Percentiles rank a stretch among this genome's conserved stretches.
These are phyloP conservation scores for Malacosoma neustria DNA, from an alignment of 2,888 invertebrate genomes.

Conservation along the genomic window DNA sequence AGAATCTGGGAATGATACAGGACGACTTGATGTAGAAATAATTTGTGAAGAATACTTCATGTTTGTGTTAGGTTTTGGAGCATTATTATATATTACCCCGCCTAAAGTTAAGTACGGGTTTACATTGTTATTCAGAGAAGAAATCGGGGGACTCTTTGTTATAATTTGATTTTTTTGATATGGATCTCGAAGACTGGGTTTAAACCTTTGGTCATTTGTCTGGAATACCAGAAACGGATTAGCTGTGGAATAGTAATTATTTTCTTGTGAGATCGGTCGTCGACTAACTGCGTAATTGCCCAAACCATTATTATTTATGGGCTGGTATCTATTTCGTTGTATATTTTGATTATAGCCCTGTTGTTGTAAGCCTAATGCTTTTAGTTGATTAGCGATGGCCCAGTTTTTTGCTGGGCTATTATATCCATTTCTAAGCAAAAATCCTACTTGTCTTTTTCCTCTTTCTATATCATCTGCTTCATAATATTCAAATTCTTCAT, in stretches of 20 bases:
- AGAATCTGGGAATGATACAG: conserved; percentile 41
- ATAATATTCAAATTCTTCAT: conserved; percentile 47
- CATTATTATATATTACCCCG: conserved; percentile 75
- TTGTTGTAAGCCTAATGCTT: conserved; percentile 39
- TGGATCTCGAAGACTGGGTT: conserved; percentile 50
- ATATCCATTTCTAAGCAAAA: conserved; percentile 48
- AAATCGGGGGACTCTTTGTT: conserved; percentile 73
- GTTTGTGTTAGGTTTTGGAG: conserved; percentile 25
- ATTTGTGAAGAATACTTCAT: conserved; percentile 28
- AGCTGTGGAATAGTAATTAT: conserved; percentile 33
- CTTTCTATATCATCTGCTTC: conserved; percentile 55
- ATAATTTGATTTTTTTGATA: conserved; percentile 56
- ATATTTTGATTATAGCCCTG: conserved; percentile 34
- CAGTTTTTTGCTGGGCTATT: conserved; percentile 43
- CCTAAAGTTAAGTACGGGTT: conserved; percentile 50
- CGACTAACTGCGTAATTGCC: conserved; percentile 27
- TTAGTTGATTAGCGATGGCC: conserved; percentile 40
- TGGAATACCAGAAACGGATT: conserved; percentile 44
- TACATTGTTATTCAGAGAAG: conserved; percentile 53
- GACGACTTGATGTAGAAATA: conserved; percentile 20
- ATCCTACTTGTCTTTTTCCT: conserved; percentile 63
- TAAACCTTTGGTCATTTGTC: conserved; percentile 40
- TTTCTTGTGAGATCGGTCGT: conserved; percentile 29
- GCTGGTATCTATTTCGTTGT: conserved; percentile 38
- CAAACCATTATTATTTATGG: conserved; percentile 26